Evolutionary conservation across 2,113 vertebrate genomes (phyloP), one percentile per base, ranked within the genome.

Genomic region (Scopus umbretta): DNA sequence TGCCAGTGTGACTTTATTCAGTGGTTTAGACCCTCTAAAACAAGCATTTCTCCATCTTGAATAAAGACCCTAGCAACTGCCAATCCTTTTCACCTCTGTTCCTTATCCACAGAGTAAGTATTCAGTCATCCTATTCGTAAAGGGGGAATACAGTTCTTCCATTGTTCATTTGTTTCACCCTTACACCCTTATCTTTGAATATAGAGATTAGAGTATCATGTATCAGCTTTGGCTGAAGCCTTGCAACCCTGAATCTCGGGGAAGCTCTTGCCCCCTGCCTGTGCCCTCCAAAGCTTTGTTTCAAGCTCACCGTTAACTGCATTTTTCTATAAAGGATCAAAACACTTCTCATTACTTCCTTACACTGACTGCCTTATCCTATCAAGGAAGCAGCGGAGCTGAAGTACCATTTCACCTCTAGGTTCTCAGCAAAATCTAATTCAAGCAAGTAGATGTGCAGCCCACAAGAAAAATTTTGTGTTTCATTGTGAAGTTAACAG

Each of bases 381-480:
- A 27, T 53, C 65, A 78, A 62, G 53, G 45, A 85, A 16, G 22
- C 27, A 42, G 25, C 11, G 0, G 9, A 83, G 11, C 9, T 82
- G 26, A 74, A 67, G 23, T 43, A 72, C 23, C 9, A 15, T 66
- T 62, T 67, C 29, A 23, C 11, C 7, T 36, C 20, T 58, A 38
- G 13, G 8, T 56, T 26, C 52, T 59, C 52, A 90, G n/a, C 47
- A 76, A 82, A 49, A 47, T 47, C 4, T 56, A 52, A 62, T 76
- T 75, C 62, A 55, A 63, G 22, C 30, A 66, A 45, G 18, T 7
- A 79, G 47, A 49, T 49, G 58, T 7, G 32, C 53, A 58, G 38
- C 47, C 58, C 23, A 40, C 10, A 27, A 67, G 27, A 71, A 75
- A 73, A 53, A 55, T 1, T 5, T 12, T 1, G 1, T 2, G 1